Conservation (phyloP, 1,140 invertebrate species). For the Plutomurus gul region DNA sequence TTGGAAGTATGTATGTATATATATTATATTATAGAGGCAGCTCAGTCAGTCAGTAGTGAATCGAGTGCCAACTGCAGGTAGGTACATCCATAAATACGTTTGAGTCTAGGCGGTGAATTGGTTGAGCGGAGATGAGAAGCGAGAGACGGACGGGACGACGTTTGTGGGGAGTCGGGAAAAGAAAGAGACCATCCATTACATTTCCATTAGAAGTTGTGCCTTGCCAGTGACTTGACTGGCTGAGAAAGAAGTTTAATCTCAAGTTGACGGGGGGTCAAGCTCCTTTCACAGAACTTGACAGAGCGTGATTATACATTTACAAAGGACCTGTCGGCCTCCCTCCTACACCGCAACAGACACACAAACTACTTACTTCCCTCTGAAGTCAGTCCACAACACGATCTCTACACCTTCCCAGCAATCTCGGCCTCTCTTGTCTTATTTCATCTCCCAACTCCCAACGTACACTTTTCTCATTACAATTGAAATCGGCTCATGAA, state of each 20-base stretch:
- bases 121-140: too few species aligned
- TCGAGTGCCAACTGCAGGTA: too few species aligned
- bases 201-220: conserved; percentile 9
- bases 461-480: too few species aligned
- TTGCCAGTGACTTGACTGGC: too few species aligned
- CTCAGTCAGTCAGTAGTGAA: too few species aligned
- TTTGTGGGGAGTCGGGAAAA: too few species aligned
- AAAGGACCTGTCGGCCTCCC: conserved; percentile 49
- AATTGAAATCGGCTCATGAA: not conserved
- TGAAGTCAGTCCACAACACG: not conserved
- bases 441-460: not conserved
- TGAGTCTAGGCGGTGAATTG: too few species aligned
- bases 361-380: conserved; percentile 15
- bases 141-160: too few species aligned
- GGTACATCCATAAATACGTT: too few species aligned
- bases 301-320: conserved; percentile 51
- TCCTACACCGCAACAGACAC: conserved; percentile 33
- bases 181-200: conserved; percentile 3
- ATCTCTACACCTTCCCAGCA: not conserved
- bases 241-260: conserved; percentile 50
- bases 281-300: conserved; percentile 47
- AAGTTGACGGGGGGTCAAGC: conserved; percentile 44
- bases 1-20: too few species aligned
- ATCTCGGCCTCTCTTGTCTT: not conserved
- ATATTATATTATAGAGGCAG: too few species aligned